phyloP scores from a whole-genome alignment of 2,797 vertebrate genomes.

The Acanthurus tractus region DNA sequence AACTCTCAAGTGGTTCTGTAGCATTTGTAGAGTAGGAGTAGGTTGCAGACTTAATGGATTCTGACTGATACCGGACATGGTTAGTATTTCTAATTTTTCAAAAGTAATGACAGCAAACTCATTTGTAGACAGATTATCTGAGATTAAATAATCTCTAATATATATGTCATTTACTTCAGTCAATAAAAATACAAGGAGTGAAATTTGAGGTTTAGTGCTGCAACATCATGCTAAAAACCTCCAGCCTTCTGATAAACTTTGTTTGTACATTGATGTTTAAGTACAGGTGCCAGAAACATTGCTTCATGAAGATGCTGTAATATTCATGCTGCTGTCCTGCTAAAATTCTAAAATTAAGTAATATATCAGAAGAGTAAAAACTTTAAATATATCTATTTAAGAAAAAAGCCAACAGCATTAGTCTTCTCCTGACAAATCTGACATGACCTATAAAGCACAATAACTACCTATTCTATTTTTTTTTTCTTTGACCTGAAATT shows the following conservation, averaged over 20 bases:
- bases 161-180: not conserved
- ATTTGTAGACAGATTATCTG: not conserved
- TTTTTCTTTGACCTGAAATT: not conserved
- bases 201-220: not conserved
- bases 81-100: not conserved
- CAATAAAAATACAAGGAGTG: not conserved
- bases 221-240: not conserved
- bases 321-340: conserved; percentile 33
- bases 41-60: not conserved
- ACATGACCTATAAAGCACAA: not conserved
- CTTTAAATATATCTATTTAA: conserved; percentile 7
- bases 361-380: conserved; percentile 1
- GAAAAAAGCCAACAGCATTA: not conserved
- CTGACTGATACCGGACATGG: not conserved
- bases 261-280: not conserved
- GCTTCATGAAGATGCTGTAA: conserved; percentile 16
- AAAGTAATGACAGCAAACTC: not conserved
- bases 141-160: not conserved
- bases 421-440: not conserved
- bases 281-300: conserved; percentile 15
- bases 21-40: not conserved
- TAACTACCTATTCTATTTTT: not conserved
- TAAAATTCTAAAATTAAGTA: conserved; percentile 14
- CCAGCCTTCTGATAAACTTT: not conserved
- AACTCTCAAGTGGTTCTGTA: not conserved